Evolutionary conservation across 2,888 invertebrate species (phyloP).

Genomic region (Drepana falcataria): DNA sequence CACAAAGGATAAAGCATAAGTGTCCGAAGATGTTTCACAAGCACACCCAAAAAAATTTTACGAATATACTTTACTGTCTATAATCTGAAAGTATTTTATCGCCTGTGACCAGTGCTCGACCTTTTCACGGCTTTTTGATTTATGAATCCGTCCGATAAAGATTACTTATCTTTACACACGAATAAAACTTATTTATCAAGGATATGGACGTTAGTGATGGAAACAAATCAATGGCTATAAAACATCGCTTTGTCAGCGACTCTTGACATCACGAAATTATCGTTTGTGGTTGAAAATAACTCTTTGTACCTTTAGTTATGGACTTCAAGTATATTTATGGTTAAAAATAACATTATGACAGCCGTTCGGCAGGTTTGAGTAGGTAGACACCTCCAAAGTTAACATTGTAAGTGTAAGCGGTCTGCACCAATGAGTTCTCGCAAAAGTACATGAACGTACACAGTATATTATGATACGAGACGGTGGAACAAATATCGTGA

Average conservation of each 20-base stretch:
- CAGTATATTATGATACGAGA: too few species aligned
- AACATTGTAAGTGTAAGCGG: too few species aligned
- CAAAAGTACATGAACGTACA: too few species aligned
- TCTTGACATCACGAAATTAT: neutral
- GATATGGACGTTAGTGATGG: conserved; percentile 29
- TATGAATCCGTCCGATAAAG: conserved; percentile 58
- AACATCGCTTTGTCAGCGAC: conserved; percentile 7
- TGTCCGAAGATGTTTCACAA: neutral
- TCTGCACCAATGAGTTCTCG: too few species aligned
- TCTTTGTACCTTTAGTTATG: too few species aligned
- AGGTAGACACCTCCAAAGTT: too few species aligned
- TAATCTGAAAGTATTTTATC: conserved; percentile 32
- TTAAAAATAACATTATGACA: neutral
- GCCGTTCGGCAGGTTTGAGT: too few species aligned
- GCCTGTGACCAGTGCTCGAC: conserved; percentile 32
- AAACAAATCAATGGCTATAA: conserved; percentile 34
- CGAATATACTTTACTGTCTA: conserved; percentile 12
- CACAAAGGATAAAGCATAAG: neutral
- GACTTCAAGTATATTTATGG: neutral
- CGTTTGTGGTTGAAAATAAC: neutral
- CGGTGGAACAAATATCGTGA: too few species aligned
- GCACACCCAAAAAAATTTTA: neutral
- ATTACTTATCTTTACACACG: conserved; percentile 58
- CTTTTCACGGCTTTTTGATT: conserved; percentile 70
- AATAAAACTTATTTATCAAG: conserved; percentile 57